These are phyloP conservation scores for Limnothrissa miodon DNA, from an alignment of 2,113 vertebrate species.

Conservation along the genomic window DNA sequence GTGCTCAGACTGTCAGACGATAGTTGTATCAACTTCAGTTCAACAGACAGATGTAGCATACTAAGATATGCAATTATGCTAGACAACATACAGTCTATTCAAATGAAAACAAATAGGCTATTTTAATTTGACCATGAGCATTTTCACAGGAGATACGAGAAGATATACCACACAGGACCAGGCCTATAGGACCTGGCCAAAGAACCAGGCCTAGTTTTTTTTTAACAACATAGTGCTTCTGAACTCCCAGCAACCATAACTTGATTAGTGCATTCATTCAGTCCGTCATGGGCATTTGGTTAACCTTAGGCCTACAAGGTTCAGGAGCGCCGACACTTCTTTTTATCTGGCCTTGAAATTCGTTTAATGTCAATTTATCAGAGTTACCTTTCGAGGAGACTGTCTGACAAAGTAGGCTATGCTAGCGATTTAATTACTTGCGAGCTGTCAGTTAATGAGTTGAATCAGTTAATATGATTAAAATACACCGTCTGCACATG, in stretches of 20 bases:
- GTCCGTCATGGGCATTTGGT: background rate
- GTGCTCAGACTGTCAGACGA: background rate
- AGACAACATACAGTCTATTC: too few relatives aligned
- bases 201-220: background rate
- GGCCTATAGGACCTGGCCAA: too few relatives aligned
- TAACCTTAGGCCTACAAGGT: background rate
- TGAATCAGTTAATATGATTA: background rate
- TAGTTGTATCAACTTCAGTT: slow-evolving; percentile 16
- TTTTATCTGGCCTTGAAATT: background rate
- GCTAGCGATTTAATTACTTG: background rate
- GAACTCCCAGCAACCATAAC: background rate
- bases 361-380: slow-evolving; percentile 16
- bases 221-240: background rate
- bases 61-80: too few relatives aligned
- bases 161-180: background rate
- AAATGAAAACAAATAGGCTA: too few relatives aligned
- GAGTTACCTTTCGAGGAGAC: background rate
- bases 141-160: background rate
- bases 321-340: background rate
- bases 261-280: background rate
- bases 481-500: background rate
- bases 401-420: background rate
- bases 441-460: too few relatives aligned
- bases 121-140: background rate
- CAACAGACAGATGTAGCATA: too few relatives aligned